These are phyloP conservation scores for Ethmia dodecea DNA, from an alignment of 2,888 invertebrate species.

Conservation along the genomic window DNA sequence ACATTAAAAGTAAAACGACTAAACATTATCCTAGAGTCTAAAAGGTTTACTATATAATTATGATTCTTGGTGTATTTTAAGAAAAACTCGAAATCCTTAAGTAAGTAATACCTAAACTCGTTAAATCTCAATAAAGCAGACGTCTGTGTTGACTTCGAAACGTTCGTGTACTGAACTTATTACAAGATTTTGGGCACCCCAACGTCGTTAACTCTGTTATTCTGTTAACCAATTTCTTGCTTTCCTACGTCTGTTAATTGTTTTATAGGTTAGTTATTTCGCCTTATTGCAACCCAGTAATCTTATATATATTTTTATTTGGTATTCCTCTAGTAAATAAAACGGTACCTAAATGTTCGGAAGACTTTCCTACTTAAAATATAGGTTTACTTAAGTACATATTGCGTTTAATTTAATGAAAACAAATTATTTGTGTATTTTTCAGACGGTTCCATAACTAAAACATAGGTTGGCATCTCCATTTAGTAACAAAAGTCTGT, in stretches of 20 bases:
- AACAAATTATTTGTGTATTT: too few relatives aligned
- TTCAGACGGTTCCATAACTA: not conserved
- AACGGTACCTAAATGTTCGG: too few relatives aligned
- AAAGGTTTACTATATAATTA: too few relatives aligned
- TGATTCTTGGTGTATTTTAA: too few relatives aligned
- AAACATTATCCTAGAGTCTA: too few relatives aligned
- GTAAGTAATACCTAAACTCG: too few relatives aligned
- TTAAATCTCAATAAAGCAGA: too few relatives aligned
- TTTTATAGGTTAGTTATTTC: slow-evolving; percentile 26
- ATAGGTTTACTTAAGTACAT: too few relatives aligned
- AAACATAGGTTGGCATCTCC: not conserved
- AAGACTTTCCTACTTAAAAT: too few relatives aligned
- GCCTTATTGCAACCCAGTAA: not conserved
- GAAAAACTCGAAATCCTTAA: too few relatives aligned
- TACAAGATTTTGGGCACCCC: slow-evolving; percentile 27
- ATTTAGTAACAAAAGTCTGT: slow-evolving; percentile 27
- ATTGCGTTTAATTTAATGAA: too few relatives aligned
- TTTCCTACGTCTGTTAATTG: slow-evolving; percentile 32
- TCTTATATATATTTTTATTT: not conserved
- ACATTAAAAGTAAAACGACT: too few relatives aligned
- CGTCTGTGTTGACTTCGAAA: slow-evolving; percentile 17
- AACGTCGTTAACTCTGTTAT: slow-evolving; percentile 34
- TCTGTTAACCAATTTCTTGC: slow-evolving; percentile 31
- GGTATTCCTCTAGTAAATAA: not conserved
- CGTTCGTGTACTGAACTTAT: slow-evolving; percentile 18